Evolutionary conservation across 2,797 vertebrate genomes (phyloP).

Genomic region (Loris lydekkerianus): DNA sequence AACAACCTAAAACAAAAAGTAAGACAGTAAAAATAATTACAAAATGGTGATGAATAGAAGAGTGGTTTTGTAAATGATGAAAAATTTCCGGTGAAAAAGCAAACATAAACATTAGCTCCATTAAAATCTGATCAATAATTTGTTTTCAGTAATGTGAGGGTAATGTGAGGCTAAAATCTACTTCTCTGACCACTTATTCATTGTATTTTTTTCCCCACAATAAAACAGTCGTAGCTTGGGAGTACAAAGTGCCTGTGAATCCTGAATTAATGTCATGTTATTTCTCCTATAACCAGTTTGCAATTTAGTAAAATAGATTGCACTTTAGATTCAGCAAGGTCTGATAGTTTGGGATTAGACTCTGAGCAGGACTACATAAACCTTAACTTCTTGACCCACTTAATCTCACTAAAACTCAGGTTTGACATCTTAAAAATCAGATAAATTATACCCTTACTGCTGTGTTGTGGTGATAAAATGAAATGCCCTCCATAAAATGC

Average conservation of each 20-base stretch:
- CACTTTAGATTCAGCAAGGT: constrained; percentile 25
- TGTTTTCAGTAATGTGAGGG: constrained; percentile 64
- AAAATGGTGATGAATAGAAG: background rate
- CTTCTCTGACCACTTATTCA: constrained; percentile 14
- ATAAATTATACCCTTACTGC: background rate
- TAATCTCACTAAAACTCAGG: background rate
- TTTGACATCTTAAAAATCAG: background rate
- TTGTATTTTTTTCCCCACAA: background rate
- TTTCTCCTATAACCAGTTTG: constrained; percentile 1
- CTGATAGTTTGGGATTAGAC: background rate
- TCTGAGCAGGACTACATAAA: background rate
- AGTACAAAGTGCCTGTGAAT: background rate
- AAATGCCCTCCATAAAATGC: background rate
- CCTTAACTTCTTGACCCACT: background rate
- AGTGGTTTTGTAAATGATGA: constrained; percentile 62
- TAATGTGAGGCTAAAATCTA: constrained; percentile 61
- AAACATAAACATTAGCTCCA: constrained; percentile 52
- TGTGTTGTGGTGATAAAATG: background rate
- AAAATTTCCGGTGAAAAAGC: background rate
- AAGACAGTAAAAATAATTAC: constrained; percentile 13
- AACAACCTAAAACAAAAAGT: background rate
- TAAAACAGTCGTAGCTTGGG: background rate
- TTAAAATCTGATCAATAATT: constrained; percentile 73
- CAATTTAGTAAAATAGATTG: constrained; percentile 22
- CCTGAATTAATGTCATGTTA: background rate